These are phyloP conservation scores for Acanthurus lineatus DNA, from an alignment of 2,797 vertebrate species.

Conservation along the genomic window DNA sequence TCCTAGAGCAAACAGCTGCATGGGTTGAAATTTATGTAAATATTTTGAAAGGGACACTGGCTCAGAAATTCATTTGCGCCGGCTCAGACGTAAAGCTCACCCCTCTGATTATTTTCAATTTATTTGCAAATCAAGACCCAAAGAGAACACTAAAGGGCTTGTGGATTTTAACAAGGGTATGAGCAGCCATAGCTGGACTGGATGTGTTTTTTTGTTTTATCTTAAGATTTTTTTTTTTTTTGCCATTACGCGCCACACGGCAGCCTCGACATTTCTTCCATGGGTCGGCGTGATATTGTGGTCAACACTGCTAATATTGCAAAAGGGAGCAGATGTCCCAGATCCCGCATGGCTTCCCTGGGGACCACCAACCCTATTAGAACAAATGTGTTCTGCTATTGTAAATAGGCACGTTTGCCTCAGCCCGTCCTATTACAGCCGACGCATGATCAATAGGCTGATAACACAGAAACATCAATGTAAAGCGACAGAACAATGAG, in stretches of 20 bases:
- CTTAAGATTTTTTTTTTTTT: slow-evolving; percentile 15
- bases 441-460: slow-evolving; percentile 99
- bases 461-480: slow-evolving; percentile 99
- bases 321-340: slow-evolving; percentile 97
- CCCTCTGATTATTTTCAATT: slow-evolving; percentile 99
- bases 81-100: slow-evolving; percentile 90
- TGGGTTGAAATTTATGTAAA: slow-evolving; percentile 99
- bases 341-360: slow-evolving; percentile 93
- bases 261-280: slow-evolving; percentile 44
- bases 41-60: slow-evolving; percentile 99
- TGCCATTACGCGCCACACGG: slow-evolving; percentile 21
- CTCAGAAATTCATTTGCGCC: slow-evolving; percentile 98
- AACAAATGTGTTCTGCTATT: slow-evolving; percentile 99
- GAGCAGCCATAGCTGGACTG: slow-evolving; percentile 80
- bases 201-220: slow-evolving; percentile 3
- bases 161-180: slow-evolving; percentile 91
- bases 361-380: slow-evolving; percentile 98
- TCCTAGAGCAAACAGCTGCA: slow-evolving; percentile 98
- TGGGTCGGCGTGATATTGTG: slow-evolving; percentile 77
- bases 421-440: slow-evolving; percentile 99
- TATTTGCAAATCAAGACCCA: slow-evolving; percentile 99
- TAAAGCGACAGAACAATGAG: slow-evolving; percentile 99
- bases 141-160: slow-evolving; percentile 92
- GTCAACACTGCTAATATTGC: slow-evolving; percentile 87
- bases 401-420: slow-evolving; percentile 99